phyloP scores from a whole-genome alignment of 2,797 vertebrate genomes.

The Podarcis lilfordi region DNA sequence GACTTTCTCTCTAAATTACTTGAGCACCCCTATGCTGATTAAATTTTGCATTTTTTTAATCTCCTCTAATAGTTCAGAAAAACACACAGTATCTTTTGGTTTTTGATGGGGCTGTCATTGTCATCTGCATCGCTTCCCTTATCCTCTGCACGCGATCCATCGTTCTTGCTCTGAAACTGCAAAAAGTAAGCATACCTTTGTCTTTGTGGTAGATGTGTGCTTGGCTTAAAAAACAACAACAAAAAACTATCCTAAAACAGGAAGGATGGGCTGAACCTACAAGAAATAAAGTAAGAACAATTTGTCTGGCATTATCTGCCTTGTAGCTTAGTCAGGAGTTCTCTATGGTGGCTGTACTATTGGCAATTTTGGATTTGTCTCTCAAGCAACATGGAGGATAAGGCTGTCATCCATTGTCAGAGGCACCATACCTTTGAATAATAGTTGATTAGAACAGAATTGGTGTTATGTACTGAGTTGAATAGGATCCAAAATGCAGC shows the following conservation, averaged over 20 bases:
- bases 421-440: too few relatives aligned
- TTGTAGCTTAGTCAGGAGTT: neutral
- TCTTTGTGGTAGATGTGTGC: neutral
- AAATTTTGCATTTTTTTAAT: neutral
- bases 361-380: neutral
- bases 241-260: neutral
- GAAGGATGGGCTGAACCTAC: rapidly evolving
- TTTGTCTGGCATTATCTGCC: neutral
- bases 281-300: neutral
- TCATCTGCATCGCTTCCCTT: constrained; percentile 89
- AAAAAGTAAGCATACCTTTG: constrained; percentile 81
- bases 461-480: too few relatives aligned
- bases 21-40: neutral
- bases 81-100: constrained; percentile 88
- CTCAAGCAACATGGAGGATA: neutral
- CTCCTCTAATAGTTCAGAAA: constrained; percentile 85
- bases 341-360: too few relatives aligned
- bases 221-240: neutral
- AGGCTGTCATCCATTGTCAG: too few relatives aligned
- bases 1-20: neutral
- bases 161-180: constrained; percentile 86
- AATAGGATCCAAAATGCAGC: too few relatives aligned
- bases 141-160: constrained; percentile 92
- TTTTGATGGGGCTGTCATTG: constrained; percentile 92
- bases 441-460: too few relatives aligned